Conservation (phyloP, 2,797 vertebrate genomes). For the Anguilla marmorata region DNA sequence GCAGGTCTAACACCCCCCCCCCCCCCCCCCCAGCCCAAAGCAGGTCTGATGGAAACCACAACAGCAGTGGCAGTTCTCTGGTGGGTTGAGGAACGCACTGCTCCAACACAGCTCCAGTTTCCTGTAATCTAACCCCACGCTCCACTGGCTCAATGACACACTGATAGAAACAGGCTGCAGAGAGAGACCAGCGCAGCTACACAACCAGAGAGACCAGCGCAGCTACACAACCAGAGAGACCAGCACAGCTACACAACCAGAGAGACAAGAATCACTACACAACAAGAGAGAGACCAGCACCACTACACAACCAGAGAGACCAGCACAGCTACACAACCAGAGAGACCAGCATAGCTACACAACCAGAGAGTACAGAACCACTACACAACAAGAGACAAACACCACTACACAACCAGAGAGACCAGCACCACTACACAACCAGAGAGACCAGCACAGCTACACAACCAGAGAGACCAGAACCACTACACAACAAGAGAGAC, state of each 20-base stretch:
- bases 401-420: too few relatives aligned
- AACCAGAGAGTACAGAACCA: too few relatives aligned
- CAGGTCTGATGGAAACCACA: conserved; percentile 73
- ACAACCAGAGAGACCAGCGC: background rate
- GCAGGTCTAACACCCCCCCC: background rate
- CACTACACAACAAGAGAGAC: too few relatives aligned
- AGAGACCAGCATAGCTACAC: too few relatives aligned
- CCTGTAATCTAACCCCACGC: conserved; percentile 64
- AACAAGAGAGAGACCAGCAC: too few relatives aligned
- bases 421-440: too few relatives aligned
- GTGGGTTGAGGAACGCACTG: conserved; percentile 68
- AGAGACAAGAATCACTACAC: too few relatives aligned
- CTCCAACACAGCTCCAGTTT: conserved; percentile 68
- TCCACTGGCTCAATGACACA: background rate
- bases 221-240: conserved; percentile 28
- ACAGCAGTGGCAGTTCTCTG: conserved; percentile 62
- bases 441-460: too few relatives aligned
- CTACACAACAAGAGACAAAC: too few relatives aligned
- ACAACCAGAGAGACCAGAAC: too few relatives aligned
- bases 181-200: conserved; percentile 27
- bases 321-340: too few relatives aligned
- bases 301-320: too few relatives aligned
- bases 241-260: conserved; percentile 24
- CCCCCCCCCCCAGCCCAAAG: conserved; percentile 46
- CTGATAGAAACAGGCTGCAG: conserved; percentile 24